These are phyloP conservation scores for Phalera bucephala DNA, from an alignment of 2,888 invertebrate genomes.

Conservation along the genomic window DNA sequence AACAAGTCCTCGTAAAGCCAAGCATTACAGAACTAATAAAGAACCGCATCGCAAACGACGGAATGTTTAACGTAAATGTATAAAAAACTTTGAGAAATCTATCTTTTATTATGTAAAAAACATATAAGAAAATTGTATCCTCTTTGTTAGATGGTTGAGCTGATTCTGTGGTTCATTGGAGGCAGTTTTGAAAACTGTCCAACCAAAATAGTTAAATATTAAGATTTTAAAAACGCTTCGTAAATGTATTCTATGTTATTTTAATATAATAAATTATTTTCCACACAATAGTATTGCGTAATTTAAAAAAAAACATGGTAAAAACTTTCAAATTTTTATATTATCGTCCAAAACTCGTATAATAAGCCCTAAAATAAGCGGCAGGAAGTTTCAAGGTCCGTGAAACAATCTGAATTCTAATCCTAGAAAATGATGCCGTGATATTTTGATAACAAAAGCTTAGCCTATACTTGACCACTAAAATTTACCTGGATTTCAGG, in stretches of 20 bases:
- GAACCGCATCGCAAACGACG: conserved; percentile 2
- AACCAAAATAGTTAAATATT: no score
- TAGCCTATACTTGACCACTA: conserved; percentile 13
- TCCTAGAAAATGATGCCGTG: conserved; percentile 25
- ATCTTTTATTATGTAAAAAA: background rate
- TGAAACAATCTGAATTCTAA: conserved; percentile 26
- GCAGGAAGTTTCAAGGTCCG: conserved; percentile 21
- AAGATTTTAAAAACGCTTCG: no score
- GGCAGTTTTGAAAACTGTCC: no score
- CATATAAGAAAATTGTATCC: no score
- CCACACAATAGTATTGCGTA: no score
- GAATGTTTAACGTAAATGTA: background rate
- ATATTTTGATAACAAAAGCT: conserved; percentile 31
- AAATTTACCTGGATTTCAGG: conserved; percentile 24
- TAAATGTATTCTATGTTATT: no score
- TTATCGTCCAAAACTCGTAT: conserved; percentile 7
- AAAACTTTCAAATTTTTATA: background rate
- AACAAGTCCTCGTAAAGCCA: conserved; percentile 14
- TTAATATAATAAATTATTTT: no score
- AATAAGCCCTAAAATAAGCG: conserved; percentile 6
- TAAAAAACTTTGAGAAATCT: background rate
- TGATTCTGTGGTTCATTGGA: no score
- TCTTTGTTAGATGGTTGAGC: no score
- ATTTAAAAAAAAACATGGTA: no score
- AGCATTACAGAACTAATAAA: conserved; percentile 24